These are phyloP conservation scores for Uloborus plumipes DNA, from an alignment of 2,888 invertebrate genomes.

Conservation along the genomic window DNA sequence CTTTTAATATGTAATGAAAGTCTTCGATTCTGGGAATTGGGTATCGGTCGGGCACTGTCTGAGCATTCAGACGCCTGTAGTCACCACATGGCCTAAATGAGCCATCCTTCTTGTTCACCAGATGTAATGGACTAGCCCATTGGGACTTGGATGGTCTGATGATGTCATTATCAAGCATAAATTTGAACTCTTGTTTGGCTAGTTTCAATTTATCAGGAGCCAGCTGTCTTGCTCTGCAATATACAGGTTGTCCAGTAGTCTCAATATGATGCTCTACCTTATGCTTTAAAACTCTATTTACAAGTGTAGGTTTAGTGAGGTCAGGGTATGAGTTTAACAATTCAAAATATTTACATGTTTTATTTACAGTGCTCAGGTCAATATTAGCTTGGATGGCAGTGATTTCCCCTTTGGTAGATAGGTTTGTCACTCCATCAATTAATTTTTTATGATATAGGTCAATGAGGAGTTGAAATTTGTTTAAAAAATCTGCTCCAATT, in stretches of 20 bases:
- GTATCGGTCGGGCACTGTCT: slow-evolving; percentile 31
- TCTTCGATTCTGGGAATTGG: slow-evolving; percentile 37
- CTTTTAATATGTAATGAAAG: no score
- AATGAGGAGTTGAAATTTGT: neutral
- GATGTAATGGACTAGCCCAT: slow-evolving; percentile 43
- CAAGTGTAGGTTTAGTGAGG: slow-evolving; percentile 3
- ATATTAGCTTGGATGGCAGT: neutral
- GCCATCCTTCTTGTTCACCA: slow-evolving; percentile 41
- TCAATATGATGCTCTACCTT: neutral
- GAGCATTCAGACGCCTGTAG: slow-evolving; percentile 30
- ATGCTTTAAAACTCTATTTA: neutral
- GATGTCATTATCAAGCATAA: slow-evolving; percentile 21
- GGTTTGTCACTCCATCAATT: neutral
- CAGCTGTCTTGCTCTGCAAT: slow-evolving; percentile 50
- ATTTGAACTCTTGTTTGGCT: slow-evolving; percentile 15
- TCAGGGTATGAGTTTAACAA: slow-evolving; percentile 2
- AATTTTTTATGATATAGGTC: neutral
- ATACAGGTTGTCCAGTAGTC: neutral
- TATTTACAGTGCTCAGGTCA: no score
- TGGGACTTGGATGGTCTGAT: slow-evolving; percentile 27
- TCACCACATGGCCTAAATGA: slow-evolving; percentile 43
- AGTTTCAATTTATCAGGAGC: slow-evolving; percentile 5
- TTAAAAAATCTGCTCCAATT: slow-evolving; percentile 11
- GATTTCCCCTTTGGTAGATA: neutral
- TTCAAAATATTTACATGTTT: neutral